Base-by-base conservation (phyloP, 2,797 vertebrate species). In the Coilia nasus region DNA sequence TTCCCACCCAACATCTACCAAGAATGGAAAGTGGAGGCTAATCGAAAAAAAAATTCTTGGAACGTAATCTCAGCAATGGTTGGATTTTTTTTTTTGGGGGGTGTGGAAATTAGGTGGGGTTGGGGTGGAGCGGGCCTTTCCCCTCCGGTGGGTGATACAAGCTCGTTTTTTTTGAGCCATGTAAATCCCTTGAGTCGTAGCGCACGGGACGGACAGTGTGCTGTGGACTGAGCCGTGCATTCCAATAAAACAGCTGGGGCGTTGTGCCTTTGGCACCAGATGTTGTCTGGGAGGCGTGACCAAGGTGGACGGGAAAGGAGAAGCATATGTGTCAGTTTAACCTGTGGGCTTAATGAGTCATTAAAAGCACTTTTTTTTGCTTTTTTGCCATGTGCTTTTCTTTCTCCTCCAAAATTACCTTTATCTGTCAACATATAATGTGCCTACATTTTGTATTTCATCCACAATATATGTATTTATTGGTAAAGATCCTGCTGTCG, bases 41-140 rank as follows among this genome's bases (percentile, higher is more conserved):
- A 95, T 95, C 92, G 86, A 94, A 93, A 94, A 93, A 94, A 21
- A 59, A 2, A 59, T 23, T 95, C 93, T 94, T 91, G 86, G 90
- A 90, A 93, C 93, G 91, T 94, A 95, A 94, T 94, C 93, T 90
- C 91, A 91, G 92, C 92, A 94, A 94, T 94, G 94, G 94, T 93
- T 93, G 93, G 94, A 95, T 94, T 95, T 93, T 94, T 91, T 92
- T 94, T 31, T 28, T 41, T 41, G 1, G 35, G 23, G 25, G 28
- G 25, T 56, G 57, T 15, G 57, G 57, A 59, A 41, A 41, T 41
- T 19, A 59, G 10, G 23, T 2, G 62, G 25, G 21, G n/a, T 9
- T 2, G 60, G 23, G 60, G 23, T 5, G 21, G 60, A n/a, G 12
- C 23, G 35, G 35, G 35, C 35, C 62, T 28, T 28, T 95, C 93